Base-by-base conservation (phyloP, 2,797 vertebrate genomes). In the Dermochelys coriacea region DNA sequence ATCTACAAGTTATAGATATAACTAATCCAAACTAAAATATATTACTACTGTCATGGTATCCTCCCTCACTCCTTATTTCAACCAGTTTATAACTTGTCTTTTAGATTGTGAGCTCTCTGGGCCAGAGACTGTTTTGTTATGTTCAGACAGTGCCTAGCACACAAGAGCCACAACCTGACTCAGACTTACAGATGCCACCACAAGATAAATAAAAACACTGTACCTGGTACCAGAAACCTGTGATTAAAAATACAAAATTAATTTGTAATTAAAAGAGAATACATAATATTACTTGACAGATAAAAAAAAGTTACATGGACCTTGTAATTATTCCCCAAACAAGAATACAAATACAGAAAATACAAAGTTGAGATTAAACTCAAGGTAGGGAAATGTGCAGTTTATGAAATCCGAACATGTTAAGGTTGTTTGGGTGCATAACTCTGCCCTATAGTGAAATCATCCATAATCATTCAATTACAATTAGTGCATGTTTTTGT, bases 401-500 rank as follows among this genome's bases (percentile, higher is more conserved):
- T 64, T 34, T 34, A 64, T 64, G 59, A 61, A 61, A 61, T 61
- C 59, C 59, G 34, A 61, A 61, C 31, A 61, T 34, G 25, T 57
- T 57, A 34, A 61, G 14, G 12, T 61, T 61, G 59, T 34, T 61
- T 34, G 59, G 59, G 14, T 61, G 59, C 31, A 29, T 61, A 34
- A 34, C 59, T 61, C 55, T 57, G 23, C 55, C 55, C 27, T 12
- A 12, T 29, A 57, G 55, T 57, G 27, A 57, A 57, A 57, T 21
- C 31, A 61, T 31, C 31, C 59, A 34, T 61, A 61, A 61, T 61
- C 31, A 61, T 29, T 27, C 25, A 57, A 29, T 57, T 37, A 59
- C 16, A 50, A 27, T 8, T 5, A 84, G n/a, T 85, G 45, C 8
- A 9, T 4, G 10, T 0, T 0, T 64, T 47, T 1, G 0, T 0